These are phyloP conservation scores for Oppia nitens DNA, from an alignment of 1,140 invertebrate species.

Conservation along the genomic window DNA sequence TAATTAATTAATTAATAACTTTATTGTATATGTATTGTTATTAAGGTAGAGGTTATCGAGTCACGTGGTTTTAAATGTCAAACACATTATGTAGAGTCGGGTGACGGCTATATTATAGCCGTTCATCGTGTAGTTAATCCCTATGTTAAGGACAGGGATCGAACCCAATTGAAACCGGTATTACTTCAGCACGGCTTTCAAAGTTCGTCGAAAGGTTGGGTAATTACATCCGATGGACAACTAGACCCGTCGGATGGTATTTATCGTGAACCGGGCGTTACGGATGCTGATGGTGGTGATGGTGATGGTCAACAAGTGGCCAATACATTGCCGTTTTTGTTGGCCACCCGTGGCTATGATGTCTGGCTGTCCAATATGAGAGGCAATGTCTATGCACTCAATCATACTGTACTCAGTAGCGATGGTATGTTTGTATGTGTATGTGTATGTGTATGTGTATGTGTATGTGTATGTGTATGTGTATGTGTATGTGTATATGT, in stretches of 20 bases:
- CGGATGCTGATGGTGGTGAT: background rate
- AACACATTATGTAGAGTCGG: no score
- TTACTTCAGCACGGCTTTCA: background rate
- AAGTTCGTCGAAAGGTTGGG: background rate
- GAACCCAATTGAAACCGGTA: slow-evolving; percentile 29
- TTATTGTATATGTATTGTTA: background rate
- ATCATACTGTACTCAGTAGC: background rate
- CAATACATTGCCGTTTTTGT: slow-evolving; percentile 13
- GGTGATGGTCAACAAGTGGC: background rate
- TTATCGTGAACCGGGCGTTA: no score
- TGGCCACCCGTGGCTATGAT: slow-evolving; percentile 27
- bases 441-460: no score
- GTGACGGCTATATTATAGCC: slow-evolving; percentile 53
- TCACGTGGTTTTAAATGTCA: slow-evolving; percentile 12
- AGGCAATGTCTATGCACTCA: slow-evolving; percentile 24
- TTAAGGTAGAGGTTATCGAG: slow-evolving; percentile 1
- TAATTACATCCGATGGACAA: background rate
- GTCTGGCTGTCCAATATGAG: slow-evolving; percentile 28
- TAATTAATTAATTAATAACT: background rate
- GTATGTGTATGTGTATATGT: no score
- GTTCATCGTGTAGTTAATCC: slow-evolving; percentile 42
- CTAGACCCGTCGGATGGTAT: background rate
- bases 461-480: no score
- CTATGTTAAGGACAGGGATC: background rate
- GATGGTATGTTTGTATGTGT: background rate